Evolutionary conservation across 2,797 vertebrate genomes (phyloP), one percentile per base, ranked within the genome.

Genomic region (Xiphophorus birchmanni): DNA sequence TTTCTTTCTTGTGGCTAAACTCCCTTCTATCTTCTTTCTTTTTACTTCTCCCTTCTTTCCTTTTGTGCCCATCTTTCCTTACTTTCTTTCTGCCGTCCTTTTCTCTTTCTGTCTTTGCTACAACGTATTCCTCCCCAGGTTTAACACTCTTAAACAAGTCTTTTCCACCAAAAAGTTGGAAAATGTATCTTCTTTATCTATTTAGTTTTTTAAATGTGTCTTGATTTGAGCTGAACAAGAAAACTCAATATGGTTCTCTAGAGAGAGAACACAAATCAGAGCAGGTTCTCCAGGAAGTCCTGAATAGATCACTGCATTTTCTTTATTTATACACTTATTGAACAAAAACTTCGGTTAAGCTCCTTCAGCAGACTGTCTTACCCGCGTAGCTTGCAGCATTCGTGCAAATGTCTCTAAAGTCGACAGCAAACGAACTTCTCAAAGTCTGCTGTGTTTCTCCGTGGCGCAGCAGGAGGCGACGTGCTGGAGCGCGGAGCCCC

Each of bases 401-500:
- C 17, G 5, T 29, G 17, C 17, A 10, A 21, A 65, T 65, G 35
- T 37, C 18, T 65, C 18, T 11, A 65, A 21, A 10, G 35, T 37
- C 21, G 4, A 37, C 13, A 37, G 17, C 17, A 37, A 65, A 37
- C 17, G 1, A 23, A 23, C 23, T 48, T 58, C 37, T 76, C 45
- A 29, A 54, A 37, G 29, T 83, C 74, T 37, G n/a, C 3, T 29
- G 12, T 81, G 23, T 71, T 4, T 17, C 29, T 47, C n/a, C 52
- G 1, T 81, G 2, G 12, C 26, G 52, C 79, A 40, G 17, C 89
- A 94, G 94, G 95, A 94, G 97, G 97, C 0, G 99, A 99, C 60
- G 91, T 99, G 60, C 95, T 99, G 96, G 98, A 99, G 81, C 97
- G 97, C 4, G 96, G 96, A 0, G 97, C 96, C 40, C 97, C 97